These are phyloP conservation scores for Pogoniulus pusillus DNA, from an alignment of 2,797 vertebrate species.

Conservation along the genomic window DNA sequence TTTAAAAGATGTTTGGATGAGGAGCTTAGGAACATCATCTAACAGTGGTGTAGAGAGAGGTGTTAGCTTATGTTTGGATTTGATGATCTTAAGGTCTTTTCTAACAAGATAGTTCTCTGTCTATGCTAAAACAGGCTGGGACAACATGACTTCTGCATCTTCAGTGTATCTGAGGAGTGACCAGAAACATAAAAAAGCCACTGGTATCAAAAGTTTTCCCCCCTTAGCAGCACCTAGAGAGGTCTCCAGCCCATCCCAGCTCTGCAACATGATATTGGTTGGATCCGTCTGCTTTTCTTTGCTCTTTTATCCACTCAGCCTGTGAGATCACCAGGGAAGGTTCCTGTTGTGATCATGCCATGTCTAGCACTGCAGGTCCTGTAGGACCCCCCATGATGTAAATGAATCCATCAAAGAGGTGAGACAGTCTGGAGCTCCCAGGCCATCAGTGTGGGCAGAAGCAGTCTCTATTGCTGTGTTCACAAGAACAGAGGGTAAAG, in stretches of 20 bases:
- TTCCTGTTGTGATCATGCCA: fast-evolving
- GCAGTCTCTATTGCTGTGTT: neutral
- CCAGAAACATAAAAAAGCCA: neutral
- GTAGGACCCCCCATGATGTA: neutral
- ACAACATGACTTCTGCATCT: neutral
- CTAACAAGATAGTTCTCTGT: too few species aligned
- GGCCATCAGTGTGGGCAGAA: neutral
- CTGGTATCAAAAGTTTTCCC: neutral
- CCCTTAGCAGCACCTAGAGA: fast-evolving
- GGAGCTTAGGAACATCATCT: too few species aligned
- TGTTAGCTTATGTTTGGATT: too few species aligned
- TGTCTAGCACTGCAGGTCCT: neutral
- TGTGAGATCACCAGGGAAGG: neutral
- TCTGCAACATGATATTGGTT: neutral
- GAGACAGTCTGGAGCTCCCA: neutral
- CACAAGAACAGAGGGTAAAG: neutral
- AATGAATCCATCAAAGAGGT: neutral
- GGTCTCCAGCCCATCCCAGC: neutral
- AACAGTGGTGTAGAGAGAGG: too few species aligned
- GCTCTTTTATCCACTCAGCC: neutral
- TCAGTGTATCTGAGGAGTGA: neutral
- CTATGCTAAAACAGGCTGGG: neutral
- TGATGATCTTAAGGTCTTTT: too few species aligned
- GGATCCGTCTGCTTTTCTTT: neutral
- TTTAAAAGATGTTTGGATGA: too few species aligned